A percentile compares a stretch with the other conserved stretches of the same genome.
Conservation (phyloP, 2,113 vertebrate genomes). For the Plotosus lineatus region DNA sequence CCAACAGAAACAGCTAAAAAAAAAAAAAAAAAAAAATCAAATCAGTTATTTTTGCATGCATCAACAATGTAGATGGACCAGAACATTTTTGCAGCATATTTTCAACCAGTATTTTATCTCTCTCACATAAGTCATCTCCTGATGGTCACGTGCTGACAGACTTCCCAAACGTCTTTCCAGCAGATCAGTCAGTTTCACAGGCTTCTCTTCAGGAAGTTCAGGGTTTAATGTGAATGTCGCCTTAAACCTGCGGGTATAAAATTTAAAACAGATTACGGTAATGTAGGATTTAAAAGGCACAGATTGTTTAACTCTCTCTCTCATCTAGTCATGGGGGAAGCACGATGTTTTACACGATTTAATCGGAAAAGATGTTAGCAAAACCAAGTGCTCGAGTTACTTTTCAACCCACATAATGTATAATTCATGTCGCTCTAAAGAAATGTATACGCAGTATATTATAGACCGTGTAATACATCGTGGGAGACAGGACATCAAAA, state of each 20-base stretch:
- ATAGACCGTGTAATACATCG: no score
- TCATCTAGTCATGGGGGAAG: no score
- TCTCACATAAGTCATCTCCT: constrained; percentile 90
- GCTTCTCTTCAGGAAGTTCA: constrained; percentile 74
- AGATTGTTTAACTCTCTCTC: no score
- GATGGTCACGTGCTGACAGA: constrained; percentile 76
- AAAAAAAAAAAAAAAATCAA: constrained; percentile 57
- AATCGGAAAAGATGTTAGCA: no score
- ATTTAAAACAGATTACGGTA: background rate
- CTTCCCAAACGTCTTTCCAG: constrained; percentile 82
- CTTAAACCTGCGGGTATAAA: constrained; percentile 77
- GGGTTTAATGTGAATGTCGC: constrained; percentile 83
- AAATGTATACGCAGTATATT: no score
- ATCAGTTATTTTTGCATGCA: background rate
- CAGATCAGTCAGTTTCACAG: constrained; percentile 63
- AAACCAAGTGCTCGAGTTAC: no score
- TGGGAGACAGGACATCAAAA: no score
- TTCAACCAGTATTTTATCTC: no score
- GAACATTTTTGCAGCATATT: background rate
- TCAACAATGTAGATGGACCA: background rate
- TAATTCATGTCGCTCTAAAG: no score
- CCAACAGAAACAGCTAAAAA: constrained; percentile 85
- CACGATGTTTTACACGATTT: no score
- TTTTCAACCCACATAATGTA: no score
- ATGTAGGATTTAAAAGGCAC: background rate